These are phyloP conservation scores for Drosophila mercatorum DNA, from an alignment of 2,888 invertebrate genomes.

Conservation along the genomic window DNA sequence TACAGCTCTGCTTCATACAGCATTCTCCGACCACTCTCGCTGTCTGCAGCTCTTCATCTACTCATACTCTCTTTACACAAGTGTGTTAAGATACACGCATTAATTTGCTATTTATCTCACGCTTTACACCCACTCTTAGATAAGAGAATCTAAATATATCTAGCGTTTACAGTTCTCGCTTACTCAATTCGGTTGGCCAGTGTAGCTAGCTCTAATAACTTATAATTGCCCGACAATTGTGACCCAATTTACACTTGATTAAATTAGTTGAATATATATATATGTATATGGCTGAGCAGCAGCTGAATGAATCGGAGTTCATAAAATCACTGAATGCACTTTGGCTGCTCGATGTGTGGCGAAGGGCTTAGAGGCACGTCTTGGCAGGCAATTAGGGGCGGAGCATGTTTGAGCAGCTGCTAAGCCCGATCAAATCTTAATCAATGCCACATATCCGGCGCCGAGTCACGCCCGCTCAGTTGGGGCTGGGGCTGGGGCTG, in stretches of 20 bases:
- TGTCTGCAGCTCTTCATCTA: not conserved
- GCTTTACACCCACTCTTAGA: not conserved
- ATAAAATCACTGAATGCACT: not conserved
- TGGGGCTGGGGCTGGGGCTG: not conserved
- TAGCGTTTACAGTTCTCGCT: not conserved
- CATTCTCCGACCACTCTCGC: not conserved
- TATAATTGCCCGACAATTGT: not conserved
- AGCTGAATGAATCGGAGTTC: not conserved
- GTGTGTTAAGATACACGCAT: too few relatives aligned
- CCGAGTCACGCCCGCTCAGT: constrained; percentile 34
- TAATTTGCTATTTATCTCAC: too few relatives aligned
- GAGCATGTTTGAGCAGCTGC: constrained; percentile 22
- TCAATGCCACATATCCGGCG: constrained; percentile 53
- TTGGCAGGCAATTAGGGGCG: constrained; percentile 30
- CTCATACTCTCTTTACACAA: not conserved
- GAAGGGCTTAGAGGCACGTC: constrained; percentile 20
- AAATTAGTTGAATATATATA: not conserved
- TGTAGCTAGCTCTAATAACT: not conserved
- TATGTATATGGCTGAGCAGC: not conserved
- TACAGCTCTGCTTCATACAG: too few relatives aligned
- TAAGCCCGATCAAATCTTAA: constrained; percentile 37
- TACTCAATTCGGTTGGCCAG: not conserved
- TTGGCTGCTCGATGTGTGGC: not conserved
- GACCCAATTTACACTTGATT: constrained; percentile 1
- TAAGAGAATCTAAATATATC: not conserved